phyloP scores from a whole-genome alignment of 1,140 invertebrate genomes.

The Heliothis subflexa region DNA sequence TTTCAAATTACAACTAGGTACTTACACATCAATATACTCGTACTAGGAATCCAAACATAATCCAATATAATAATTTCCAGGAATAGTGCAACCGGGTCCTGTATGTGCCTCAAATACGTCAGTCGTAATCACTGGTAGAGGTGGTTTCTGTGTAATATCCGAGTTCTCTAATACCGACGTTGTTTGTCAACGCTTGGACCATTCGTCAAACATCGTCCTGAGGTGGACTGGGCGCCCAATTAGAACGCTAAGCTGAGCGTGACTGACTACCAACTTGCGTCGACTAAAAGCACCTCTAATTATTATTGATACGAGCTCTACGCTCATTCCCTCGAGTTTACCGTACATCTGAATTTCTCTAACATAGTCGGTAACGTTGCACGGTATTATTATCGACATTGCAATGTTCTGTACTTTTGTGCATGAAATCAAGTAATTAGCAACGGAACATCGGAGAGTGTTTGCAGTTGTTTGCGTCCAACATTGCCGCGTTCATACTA shows the following conservation, averaged over 20 bases:
- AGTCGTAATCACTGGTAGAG: slow-evolving; percentile 15
- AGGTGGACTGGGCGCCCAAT: slow-evolving; percentile 58
- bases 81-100: slow-evolving; percentile 27
- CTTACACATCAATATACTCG: not conserved
- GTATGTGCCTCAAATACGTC: slow-evolving; percentile 25
- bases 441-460: slow-evolving; percentile 11
- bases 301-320: slow-evolving; percentile 59
- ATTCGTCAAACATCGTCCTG: slow-evolving; percentile 59
- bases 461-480: slow-evolving; percentile 15
- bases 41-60: not conserved
- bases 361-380: slow-evolving; percentile 34
- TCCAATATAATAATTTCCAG: slow-evolving; percentile 25
- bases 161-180: slow-evolving; percentile 47
- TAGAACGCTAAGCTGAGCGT: slow-evolving; percentile 65
- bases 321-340: slow-evolving; percentile 51
- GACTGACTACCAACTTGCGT: slow-evolving; percentile 54
- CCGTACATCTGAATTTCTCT: slow-evolving; percentile 45
- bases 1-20: not conserved
- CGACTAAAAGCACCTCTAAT: slow-evolving; percentile 57
- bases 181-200: slow-evolving; percentile 57
- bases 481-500: not conserved
- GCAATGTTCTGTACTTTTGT: slow-evolving; percentile 33
- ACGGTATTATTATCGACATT: slow-evolving; percentile 44
- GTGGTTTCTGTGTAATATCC: slow-evolving; percentile 42
- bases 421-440: slow-evolving; percentile 32